Conservation (phyloP, 2,113 vertebrate genomes). For the Rhea pennata region DNA sequence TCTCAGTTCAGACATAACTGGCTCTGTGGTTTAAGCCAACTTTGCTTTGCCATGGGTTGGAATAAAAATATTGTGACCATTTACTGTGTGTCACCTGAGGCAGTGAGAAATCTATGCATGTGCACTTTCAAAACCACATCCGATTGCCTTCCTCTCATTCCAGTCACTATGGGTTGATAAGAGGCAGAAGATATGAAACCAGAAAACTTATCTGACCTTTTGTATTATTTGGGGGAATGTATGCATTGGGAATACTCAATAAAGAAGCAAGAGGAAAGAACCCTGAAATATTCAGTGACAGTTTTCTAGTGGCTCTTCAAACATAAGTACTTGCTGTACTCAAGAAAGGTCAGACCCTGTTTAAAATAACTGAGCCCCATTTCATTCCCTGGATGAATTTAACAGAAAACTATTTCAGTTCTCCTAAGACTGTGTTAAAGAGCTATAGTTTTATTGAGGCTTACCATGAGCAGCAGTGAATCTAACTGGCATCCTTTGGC, state of each 20-base stretch:
- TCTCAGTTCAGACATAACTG: not conserved
- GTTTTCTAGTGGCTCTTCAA: not conserved
- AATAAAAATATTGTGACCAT: not conserved
- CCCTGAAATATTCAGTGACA: not conserved
- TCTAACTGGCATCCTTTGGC: not conserved
- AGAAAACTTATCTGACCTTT: not conserved
- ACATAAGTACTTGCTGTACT: not conserved
- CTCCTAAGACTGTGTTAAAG: not conserved
- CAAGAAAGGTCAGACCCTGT: not conserved
- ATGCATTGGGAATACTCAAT: fast-evolving
- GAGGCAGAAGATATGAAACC: not conserved
- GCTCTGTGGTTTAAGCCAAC: not conserved
- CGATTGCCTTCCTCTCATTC: not conserved
- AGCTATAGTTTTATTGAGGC: not conserved
- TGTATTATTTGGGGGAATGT: not conserved
- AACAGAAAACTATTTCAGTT: not conserved
- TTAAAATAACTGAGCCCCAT: not conserved
- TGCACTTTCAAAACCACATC: not conserved
- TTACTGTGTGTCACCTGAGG: not conserved
- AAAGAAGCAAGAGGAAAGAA: not conserved
- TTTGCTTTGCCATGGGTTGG: not conserved
- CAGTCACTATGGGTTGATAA: not conserved
- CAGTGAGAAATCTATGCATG: not conserved
- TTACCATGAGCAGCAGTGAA: not conserved
- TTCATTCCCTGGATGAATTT: not conserved